Evolutionary conservation across 1,140 invertebrate species (phyloP), one percentile per base, ranked within the genome.

Genomic region (Caenorhabditis elegans): DNA sequence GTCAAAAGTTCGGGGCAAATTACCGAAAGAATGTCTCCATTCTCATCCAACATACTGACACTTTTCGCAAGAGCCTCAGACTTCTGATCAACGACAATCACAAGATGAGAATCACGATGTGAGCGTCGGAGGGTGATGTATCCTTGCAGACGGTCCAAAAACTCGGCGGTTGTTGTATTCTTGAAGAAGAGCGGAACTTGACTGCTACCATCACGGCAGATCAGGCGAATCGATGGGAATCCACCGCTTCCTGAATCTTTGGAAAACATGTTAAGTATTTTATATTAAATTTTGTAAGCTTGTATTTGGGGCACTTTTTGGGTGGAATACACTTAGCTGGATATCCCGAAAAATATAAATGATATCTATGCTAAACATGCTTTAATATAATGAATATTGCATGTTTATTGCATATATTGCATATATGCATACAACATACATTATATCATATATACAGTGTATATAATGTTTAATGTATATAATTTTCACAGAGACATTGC

Each of bases 11-110:
- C n/a, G 10, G 19, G n/a, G n/a, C 2, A 28, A 43, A 0, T 46
- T 83, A 85, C 85, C 53, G 84, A 83, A n/a, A 85, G 76, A 75
- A 85, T 84, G 76, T 85, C 85, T 26, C 82, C 82, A 39, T 85
- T 82, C 28, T 77, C 39, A 77, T 85, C 82, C 17, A 85, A 60
- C 70, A 80, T 81, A 10, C 48, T 79, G n/a, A 85, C 84, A 36
- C 82, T 84, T 65, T 85, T 70, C 13, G 83, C 83, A 13, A 85
- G 65, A 24, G 85, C 85, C 75, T 85, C 85, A 3, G 85, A 82
- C 19, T 80, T 82, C 36, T 85, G 82, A 34, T 85, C 83, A 13
- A 60, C 79, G 22, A 85, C 60, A 2, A 85, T 15, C 17, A 85
- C 82, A 5, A 85, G 78, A 28, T 65, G 79, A 1, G 51, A 43